Evolutionary conservation across 2,888 invertebrate genomes (phyloP).

Genomic region (Pristionchus maxplancki): DNA sequence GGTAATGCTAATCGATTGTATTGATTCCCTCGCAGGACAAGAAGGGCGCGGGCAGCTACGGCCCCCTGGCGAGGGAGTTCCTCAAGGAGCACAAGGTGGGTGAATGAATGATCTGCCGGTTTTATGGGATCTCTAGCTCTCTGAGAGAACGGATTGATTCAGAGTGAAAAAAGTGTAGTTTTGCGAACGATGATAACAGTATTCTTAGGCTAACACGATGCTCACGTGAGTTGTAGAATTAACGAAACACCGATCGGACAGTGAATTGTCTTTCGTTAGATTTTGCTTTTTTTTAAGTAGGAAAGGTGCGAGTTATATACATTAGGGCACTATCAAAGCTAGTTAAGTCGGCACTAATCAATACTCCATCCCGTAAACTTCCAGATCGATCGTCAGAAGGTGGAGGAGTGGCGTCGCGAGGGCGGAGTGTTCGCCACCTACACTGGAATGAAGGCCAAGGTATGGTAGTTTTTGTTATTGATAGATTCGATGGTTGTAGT

Average conservation of each 20-base stretch:
- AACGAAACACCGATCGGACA: too few species aligned
- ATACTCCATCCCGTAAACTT: background rate
- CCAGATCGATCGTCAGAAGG: background rate
- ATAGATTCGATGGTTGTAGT: background rate
- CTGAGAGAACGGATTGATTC: too few species aligned
- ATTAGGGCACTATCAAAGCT: too few species aligned
- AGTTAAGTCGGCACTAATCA: too few species aligned
- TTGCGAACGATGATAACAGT: too few species aligned
- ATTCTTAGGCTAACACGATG: too few species aligned
- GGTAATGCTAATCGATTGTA: background rate
- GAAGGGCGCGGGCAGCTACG: background rate
- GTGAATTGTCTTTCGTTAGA: too few species aligned
- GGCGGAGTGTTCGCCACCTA: conserved; percentile 44
- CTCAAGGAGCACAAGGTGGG: conserved; percentile 48
- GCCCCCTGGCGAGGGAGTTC: conserved; percentile 46
- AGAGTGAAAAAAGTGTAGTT: too few species aligned
- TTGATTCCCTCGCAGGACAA: background rate
- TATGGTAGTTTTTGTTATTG: background rate
- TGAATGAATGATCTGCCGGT: background rate
- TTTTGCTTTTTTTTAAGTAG: too few species aligned
- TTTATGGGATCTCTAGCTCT: too few species aligned
- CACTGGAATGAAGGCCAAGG: conserved; percentile 36
- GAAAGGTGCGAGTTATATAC: too few species aligned
- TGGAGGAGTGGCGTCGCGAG: conserved; percentile 42
- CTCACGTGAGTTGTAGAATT: too few species aligned